Evolutionary conservation across 2,113 vertebrate species (phyloP).

Genomic region (Grammomys surdaster): DNA sequence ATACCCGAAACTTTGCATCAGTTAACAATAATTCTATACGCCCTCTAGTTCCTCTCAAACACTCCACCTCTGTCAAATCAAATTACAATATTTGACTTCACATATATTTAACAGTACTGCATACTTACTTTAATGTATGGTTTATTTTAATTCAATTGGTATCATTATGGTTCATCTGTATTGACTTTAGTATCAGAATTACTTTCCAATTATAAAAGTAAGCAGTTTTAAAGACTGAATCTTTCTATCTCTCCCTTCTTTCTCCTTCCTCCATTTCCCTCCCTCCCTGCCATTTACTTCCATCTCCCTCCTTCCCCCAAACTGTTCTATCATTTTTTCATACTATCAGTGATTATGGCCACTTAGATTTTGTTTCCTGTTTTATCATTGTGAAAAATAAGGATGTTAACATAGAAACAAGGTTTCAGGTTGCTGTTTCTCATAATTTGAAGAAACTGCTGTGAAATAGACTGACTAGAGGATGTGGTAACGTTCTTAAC

Average conservation of each 20-base stretch:
- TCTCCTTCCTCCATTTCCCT: background rate
- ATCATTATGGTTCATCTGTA: background rate
- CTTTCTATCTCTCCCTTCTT: background rate
- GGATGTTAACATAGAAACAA: background rate
- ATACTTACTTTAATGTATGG: background rate
- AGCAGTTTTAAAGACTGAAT: background rate
- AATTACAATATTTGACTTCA: background rate
- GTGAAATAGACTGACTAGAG: background rate
- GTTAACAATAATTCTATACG: background rate
- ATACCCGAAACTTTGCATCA: background rate
- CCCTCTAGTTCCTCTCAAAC: background rate
- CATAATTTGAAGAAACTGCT: background rate
- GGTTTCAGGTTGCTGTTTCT: background rate
- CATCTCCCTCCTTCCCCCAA: too few relatives aligned
- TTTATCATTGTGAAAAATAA: background rate
- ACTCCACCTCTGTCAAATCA: background rate
- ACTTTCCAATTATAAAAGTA: background rate
- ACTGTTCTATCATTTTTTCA: too few relatives aligned
- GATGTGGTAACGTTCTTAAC: background rate
- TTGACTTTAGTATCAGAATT: background rate
- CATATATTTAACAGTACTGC: background rate
- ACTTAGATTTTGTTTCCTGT: background rate
- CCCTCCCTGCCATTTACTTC: too few relatives aligned
- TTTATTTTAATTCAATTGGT: background rate
- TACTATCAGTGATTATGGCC: background rate